Percentiles rank a stretch among this genome's conserved stretches.
These are phyloP conservation scores for Hemithea aestivaria DNA, from an alignment of 2,888 invertebrate species.

Conservation along the genomic window DNA sequence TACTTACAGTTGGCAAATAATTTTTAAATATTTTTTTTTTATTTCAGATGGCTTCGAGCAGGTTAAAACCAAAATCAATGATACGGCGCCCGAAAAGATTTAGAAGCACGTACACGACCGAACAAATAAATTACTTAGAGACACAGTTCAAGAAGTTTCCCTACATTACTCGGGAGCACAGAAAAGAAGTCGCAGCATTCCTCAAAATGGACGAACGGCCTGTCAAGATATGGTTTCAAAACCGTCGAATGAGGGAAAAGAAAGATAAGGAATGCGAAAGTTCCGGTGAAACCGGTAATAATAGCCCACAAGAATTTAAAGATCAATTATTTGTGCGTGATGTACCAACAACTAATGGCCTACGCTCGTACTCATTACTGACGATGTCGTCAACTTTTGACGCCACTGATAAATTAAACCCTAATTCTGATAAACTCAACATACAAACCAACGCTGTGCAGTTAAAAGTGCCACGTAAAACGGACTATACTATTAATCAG, in stretches of 20 bases:
- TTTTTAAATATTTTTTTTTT: conserved; percentile 3
- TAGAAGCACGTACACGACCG: conserved; percentile 85
- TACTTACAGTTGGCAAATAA: too few species aligned
- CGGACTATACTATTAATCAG: conserved; percentile 6
- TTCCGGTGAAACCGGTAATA: conserved; percentile 29
- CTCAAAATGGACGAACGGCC: conserved; percentile 85
- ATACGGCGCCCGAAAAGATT: conserved; percentile 45
- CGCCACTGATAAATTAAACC: conserved; percentile 10
- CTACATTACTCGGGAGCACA: conserved; percentile 82
- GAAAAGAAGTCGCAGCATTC: conserved; percentile 82
- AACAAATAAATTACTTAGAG: conserved; percentile 85
- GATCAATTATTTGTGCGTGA: conserved; percentile 35
- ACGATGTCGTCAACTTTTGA: conserved; percentile 18
- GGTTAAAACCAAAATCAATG: conserved; percentile 9
- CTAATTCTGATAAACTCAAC: background rate
- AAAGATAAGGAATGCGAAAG: conserved; percentile 64
- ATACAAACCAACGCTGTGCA: background rate
- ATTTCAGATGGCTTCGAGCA: conserved; percentile 30
- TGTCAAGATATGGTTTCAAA: conserved; percentile 93
- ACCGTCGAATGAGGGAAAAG: conserved; percentile 87
- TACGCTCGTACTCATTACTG: conserved; percentile 32
- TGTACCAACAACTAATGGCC: conserved; percentile 38
- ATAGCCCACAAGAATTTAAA: conserved; percentile 27
- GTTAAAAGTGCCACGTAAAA: background rate
- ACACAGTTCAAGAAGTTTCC: conserved; percentile 83